Evolutionary conservation across 2,888 invertebrate genomes (phyloP).

Genomic region (Cephus runcator): DNA sequence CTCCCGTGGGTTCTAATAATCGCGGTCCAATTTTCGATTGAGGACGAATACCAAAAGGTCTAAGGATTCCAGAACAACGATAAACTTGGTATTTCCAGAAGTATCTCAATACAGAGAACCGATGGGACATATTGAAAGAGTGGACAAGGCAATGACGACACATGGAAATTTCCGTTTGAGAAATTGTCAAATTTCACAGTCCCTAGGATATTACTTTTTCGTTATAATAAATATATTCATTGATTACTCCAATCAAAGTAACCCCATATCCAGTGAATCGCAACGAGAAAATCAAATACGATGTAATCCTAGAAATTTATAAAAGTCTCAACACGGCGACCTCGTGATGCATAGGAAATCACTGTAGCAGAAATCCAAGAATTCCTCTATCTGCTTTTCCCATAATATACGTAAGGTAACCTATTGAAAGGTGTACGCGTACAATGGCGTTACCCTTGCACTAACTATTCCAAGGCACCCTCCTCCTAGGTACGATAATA

Average conservation of each 20-base stretch:
- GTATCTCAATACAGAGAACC: neutral
- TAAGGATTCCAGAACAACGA: neutral
- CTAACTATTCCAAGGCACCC: neutral
- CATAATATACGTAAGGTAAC: neutral
- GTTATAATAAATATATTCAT: no score
- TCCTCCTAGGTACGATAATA: neutral
- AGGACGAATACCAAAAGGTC: neutral
- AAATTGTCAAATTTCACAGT: neutral
- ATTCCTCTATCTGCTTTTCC: neutral
- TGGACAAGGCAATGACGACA: neutral
- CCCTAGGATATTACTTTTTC: no score
- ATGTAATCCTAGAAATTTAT: neutral
- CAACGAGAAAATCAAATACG: neutral
- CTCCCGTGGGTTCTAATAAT: neutral
- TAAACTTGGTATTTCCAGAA: neutral
- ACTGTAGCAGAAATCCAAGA: neutral
- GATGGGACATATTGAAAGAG: neutral
- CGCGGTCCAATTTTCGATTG: neutral
- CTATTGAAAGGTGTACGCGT: neutral
- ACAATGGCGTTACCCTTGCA: neutral
- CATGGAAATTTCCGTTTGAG: neutral
- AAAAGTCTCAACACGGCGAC: no score
- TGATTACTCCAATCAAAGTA: neutral
- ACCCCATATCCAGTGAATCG: neutral
- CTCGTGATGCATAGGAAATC: neutral